Evolutionary conservation across 2,113 vertebrate species (phyloP).

Genomic region (Hippolais icterina): DNA sequence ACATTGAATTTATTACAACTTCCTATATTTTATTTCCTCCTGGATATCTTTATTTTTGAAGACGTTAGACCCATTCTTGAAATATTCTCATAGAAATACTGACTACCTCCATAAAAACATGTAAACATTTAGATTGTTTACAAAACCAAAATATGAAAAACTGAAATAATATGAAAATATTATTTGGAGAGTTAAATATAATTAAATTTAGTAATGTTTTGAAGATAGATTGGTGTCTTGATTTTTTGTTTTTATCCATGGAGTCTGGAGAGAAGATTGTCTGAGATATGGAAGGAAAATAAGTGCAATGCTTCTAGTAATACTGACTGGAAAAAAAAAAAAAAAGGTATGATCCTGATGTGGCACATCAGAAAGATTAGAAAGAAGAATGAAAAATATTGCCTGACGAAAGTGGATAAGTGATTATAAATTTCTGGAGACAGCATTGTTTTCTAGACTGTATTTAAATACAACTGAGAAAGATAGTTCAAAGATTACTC

Average conservation of each 20-base stretch:
- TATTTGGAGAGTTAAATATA: background rate
- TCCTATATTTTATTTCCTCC: background rate
- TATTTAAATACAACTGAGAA: background rate
- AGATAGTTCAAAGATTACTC: background rate
- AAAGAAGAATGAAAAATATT: background rate
- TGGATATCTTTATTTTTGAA: background rate
- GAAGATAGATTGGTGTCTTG: background rate
- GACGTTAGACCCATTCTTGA: background rate
- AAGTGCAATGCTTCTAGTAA: background rate
- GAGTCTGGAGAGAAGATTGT: background rate
- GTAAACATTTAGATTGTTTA: background rate
- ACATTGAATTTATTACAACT: background rate
- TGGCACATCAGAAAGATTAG: background rate
- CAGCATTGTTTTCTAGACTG: background rate
- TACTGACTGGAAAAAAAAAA: background rate
- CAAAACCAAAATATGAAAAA: background rate
- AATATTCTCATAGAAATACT: background rate
- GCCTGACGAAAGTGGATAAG: background rate
- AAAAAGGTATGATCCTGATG: background rate
- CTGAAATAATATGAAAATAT: background rate
- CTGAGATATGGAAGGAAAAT: background rate
- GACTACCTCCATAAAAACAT: background rate
- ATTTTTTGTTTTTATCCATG: background rate
- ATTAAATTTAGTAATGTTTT: background rate
- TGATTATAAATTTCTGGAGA: background rate